These are phyloP conservation scores for Tuta absoluta DNA, from an alignment of 2,888 invertebrate genomes.

Conservation along the genomic window DNA sequence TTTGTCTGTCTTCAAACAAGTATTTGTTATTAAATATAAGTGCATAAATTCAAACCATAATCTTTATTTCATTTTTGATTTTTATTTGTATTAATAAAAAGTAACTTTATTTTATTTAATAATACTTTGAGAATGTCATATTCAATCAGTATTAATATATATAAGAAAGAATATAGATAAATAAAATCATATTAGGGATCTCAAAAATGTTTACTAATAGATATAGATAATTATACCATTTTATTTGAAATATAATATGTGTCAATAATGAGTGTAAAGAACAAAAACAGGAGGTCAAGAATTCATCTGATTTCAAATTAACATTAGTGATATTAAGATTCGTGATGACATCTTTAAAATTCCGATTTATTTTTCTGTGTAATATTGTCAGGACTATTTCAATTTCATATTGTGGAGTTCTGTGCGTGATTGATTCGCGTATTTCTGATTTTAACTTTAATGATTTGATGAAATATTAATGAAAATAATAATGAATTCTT, in stretches of 20 bases:
- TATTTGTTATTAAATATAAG: too few species aligned
- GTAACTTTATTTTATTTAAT: neutral
- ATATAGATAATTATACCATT: neutral
- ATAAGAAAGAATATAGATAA: neutral
- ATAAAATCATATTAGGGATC: neutral
- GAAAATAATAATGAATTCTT: neutral
- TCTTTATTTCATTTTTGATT: neutral
- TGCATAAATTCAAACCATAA: too few species aligned
- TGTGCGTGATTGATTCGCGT: neutral
- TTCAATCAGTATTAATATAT: constrained; percentile 14
- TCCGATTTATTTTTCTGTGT: too few species aligned
- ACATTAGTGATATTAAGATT: too few species aligned
- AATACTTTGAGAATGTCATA: constrained; percentile 3
- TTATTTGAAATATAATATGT: neutral
- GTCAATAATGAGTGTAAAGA: neutral
- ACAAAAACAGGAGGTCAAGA: too few species aligned
- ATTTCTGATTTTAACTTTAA: neutral
- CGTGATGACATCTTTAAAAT: too few species aligned
- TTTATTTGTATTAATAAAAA: too few species aligned
- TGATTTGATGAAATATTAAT: neutral
- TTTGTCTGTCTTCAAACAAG: neutral
- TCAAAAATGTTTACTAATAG: neutral
- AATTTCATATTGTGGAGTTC: neutral
- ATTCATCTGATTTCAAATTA: too few species aligned
- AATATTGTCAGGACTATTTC: too few species aligned